Conservation (phyloP, 2,113 vertebrate species). For the Chamaetylas fuelleborni region DNA sequence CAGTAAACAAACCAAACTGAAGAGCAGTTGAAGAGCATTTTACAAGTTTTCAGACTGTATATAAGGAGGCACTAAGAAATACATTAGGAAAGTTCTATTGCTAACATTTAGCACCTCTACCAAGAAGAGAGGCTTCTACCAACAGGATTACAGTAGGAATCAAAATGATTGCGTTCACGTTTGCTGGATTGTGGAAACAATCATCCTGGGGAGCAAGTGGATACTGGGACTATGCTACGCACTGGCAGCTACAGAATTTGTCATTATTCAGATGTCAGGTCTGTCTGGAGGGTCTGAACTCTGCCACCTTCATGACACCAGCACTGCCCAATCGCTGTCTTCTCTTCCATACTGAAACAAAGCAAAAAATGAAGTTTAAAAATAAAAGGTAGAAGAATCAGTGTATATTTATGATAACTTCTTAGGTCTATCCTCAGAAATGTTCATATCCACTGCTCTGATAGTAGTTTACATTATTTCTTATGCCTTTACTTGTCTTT, state of each 20-base stretch:
- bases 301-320: constrained; percentile 67
- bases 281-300: background rate
- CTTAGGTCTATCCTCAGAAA: background rate
- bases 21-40: constrained; percentile 66
- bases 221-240: constrained; percentile 36
- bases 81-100: constrained; percentile 52
- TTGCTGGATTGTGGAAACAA: constrained; percentile 44
- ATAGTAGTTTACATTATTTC: background rate
- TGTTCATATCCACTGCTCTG: background rate
- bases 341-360: constrained; percentile 79
- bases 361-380: constrained; percentile 49
- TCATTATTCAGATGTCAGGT: background rate
- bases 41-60: constrained; percentile 6
- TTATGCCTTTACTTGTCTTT: background rate
- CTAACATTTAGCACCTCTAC: constrained; percentile 66
- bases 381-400: background rate
- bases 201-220: constrained; percentile 7
- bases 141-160: constrained; percentile 37
- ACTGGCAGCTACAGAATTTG: constrained; percentile 46
- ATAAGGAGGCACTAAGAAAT: constrained; percentile 62
- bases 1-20: constrained; percentile 17
- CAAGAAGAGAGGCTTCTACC: constrained; percentile 52
- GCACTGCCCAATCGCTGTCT: constrained; percentile 76
- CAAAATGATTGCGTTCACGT: constrained; percentile 46
- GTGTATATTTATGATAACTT: background rate